These are phyloP conservation scores for Stichodactyla helianthus DNA, from an alignment of 64 coral and sea anemone genomes.

Conservation along the genomic window DNA sequence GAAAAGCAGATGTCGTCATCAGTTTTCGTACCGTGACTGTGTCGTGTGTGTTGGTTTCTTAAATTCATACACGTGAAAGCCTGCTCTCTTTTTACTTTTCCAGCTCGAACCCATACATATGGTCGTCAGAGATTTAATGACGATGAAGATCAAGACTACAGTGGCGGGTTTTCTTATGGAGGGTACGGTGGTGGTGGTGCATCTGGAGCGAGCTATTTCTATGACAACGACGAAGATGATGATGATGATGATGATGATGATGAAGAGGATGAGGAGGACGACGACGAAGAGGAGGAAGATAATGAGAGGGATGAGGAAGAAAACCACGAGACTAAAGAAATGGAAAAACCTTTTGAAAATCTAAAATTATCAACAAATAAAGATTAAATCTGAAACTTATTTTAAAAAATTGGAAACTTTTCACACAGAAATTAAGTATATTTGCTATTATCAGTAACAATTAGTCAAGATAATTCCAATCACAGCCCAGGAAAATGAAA, in stretches of 20 bases:
- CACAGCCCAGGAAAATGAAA: no score
- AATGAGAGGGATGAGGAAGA: constrained; percentile 5
- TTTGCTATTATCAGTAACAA: no score
- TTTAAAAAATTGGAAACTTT: no score
- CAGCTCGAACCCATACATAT: constrained; percentile 44
- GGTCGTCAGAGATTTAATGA: constrained; percentile 30
- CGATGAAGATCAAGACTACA: constrained; percentile 38
- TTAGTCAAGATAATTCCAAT: no score
- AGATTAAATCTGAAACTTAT: background rate
- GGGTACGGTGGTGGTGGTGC: constrained; percentile 21
- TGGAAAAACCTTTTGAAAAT: constrained; percentile 9
- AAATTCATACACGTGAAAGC: background rate
- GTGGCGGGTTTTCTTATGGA: constrained; percentile 16
- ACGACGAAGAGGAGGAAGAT: constrained; percentile 36
- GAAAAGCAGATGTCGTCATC: background rate
- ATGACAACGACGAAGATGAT: constrained; percentile 19
- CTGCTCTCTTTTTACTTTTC: background rate
- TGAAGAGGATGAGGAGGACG: constrained; percentile 36
- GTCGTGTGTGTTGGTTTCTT: no score
- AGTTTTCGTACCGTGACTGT: no score
- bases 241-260: constrained; percentile 26
- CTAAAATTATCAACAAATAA: background rate
- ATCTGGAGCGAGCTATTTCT: background rate
- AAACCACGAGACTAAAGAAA: background rate
- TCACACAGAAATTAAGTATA: no score